These are phyloP conservation scores for Isotomurus palustris DNA, from an alignment of 2,888 invertebrate species.

Conservation along the genomic window DNA sequence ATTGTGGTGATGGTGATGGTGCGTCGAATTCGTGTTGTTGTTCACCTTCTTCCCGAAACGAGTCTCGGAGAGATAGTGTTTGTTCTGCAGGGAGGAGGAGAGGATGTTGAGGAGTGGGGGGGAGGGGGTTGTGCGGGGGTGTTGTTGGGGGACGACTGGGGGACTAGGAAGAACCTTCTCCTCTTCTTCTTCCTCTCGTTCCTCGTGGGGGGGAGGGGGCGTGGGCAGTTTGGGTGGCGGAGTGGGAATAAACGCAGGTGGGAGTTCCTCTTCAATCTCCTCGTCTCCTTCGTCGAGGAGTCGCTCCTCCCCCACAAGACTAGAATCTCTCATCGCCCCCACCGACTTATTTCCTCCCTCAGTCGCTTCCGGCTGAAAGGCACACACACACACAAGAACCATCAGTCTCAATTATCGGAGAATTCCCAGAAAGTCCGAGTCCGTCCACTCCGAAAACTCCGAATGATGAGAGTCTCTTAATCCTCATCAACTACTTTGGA, in stretches of 20 bases:
- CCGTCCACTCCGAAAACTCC: too few species aligned
- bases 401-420: too few species aligned
- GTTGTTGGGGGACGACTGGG: too few species aligned
- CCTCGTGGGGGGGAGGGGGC: not conserved
- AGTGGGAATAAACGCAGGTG: conserved; percentile 45
- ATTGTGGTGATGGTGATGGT: conserved; percentile 12
- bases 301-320: conserved; percentile 11
- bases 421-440: too few species aligned
- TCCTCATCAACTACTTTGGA: too few species aligned
- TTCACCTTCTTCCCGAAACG: not conserved
- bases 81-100: conserved; percentile 3
- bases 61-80: not conserved
- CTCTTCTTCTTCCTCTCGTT: too few species aligned
- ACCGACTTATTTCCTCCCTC: too few species aligned
- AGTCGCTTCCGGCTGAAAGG: too few species aligned
- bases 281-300: conserved; percentile 2
- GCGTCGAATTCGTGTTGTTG: conserved; percentile 11
- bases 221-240: conserved; percentile 32
- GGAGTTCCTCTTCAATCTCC: conserved; percentile 37
- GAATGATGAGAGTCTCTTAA: too few species aligned
- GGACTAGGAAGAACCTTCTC: too few species aligned
- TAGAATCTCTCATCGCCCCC: conserved; percentile 6
- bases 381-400: too few species aligned
- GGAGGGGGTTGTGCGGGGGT: too few species aligned
- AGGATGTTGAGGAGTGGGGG: conserved; percentile 9